Percentiles rank a stretch among this genome's conserved stretches.
phyloP scores from a whole-genome alignment of 92 coral and sea anemone genomes.

The Phenganax subtilis region DNA sequence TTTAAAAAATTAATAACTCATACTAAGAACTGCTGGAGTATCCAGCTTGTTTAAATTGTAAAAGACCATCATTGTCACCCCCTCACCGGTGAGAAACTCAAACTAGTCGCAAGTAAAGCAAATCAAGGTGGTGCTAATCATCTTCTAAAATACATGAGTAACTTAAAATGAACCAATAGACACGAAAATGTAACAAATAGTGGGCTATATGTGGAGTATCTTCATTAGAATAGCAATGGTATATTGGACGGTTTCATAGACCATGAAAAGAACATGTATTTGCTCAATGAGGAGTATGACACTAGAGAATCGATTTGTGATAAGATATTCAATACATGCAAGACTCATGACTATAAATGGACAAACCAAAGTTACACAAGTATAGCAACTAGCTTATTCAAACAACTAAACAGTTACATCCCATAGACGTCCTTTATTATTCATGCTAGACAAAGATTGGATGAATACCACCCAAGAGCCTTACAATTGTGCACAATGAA shows the following conservation, averaged over 20 bases:
- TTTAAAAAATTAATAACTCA: constrained; percentile 44
- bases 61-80: constrained; percentile 50
- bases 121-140: constrained; percentile 47
- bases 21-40: constrained; percentile 2
- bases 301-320: constrained; percentile 39
- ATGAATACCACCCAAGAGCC: constrained; percentile 47
- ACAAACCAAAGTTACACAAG: constrained; percentile 21
- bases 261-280: constrained; percentile 40
- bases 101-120: constrained; percentile 40
- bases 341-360: constrained; percentile 45
- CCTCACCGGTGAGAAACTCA: constrained; percentile 33
- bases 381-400: constrained; percentile 13
- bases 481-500: constrained; percentile 44
- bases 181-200: constrained; percentile 38
- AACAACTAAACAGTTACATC: constrained; percentile 28
- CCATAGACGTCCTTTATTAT: constrained; percentile 38
- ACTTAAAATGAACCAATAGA: constrained; percentile 47
- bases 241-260: constrained; percentile 41
- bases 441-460: constrained; percentile 38
- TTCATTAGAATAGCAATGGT: constrained; percentile 39
- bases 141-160: constrained; percentile 38
- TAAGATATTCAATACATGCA: constrained; percentile 24
- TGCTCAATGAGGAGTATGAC: constrained; percentile 43
- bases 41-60: constrained; percentile 29
- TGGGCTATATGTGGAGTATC: constrained; percentile 16